A percentile compares a stretch with the other conserved stretches of the same genome.
phyloP scores from a whole-genome alignment of 2,113 vertebrate genomes.

The Heterotis niloticus region DNA sequence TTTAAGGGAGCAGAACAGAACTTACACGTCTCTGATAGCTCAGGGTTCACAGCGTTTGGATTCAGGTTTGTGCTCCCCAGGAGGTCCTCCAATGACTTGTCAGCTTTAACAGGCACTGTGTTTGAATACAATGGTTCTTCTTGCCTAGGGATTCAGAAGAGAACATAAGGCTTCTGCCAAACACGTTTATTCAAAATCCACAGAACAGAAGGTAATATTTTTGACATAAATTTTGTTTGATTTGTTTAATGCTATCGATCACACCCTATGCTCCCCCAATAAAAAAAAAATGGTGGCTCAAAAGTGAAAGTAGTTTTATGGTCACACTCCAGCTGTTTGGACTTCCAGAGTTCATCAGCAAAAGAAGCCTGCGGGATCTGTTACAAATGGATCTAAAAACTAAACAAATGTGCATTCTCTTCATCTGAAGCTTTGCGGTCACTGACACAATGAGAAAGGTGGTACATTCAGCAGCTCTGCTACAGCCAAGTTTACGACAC shows the following conservation, averaged over 20 bases:
- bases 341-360: neutral
- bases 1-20: neutral
- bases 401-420: too few relatives aligned
- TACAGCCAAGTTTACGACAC: too few relatives aligned
- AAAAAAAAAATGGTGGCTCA: too few relatives aligned
- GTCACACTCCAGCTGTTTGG: neutral
- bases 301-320: neutral
- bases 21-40: slow-evolving; percentile 79
- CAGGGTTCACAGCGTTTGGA: slow-evolving; percentile 65
- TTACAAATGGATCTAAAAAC: too few relatives aligned
- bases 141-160: slow-evolving; percentile 59
- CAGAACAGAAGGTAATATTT: neutral
- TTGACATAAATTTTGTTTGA: too few relatives aligned
- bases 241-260: too few relatives aligned
- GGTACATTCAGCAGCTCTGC: too few relatives aligned
- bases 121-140: slow-evolving; percentile 60
- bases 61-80: slow-evolving; percentile 82
- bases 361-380: too few relatives aligned
- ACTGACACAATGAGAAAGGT: too few relatives aligned
- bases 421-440: too few relatives aligned
- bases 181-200: neutral
- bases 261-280: too few relatives aligned
- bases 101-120: slow-evolving; percentile 63
- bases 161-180: neutral
- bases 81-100: slow-evolving; percentile 78